Conservation (phyloP, 2,888 invertebrate genomes). For the Drosophila mimica region DNA sequence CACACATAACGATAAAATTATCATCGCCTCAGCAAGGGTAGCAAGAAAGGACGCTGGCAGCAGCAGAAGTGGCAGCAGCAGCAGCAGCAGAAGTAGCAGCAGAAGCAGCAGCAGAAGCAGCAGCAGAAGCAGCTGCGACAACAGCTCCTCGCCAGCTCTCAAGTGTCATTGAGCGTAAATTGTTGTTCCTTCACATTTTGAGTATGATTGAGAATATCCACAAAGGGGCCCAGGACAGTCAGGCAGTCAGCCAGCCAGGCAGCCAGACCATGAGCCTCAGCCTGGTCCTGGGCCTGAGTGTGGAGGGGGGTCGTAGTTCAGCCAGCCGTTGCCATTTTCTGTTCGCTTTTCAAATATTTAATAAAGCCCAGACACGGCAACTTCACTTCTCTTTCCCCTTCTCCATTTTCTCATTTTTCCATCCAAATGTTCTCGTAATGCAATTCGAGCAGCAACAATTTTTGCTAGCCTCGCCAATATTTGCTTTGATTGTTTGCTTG, state of each 20-base stretch:
- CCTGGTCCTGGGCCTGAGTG: neutral
- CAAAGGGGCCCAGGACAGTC: constrained; percentile 43
- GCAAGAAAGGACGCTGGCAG: constrained; percentile 23
- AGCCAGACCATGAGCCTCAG: neutral
- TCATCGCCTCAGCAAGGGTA: constrained; percentile 5
- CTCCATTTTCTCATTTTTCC: neutral
- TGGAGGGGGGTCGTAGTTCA: constrained; percentile 37
- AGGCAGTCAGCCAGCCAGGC: neutral
- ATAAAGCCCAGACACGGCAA: constrained; percentile 72
- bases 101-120: constrained; percentile 49
- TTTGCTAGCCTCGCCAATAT: constrained; percentile 53
- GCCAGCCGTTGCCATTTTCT: constrained; percentile 51
- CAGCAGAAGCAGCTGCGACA: constrained; percentile 51
- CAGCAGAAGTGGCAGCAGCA: constrained; percentile 54
- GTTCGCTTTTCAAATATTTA: constrained; percentile 71
- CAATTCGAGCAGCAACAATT: constrained; percentile 58
- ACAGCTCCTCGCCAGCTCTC: constrained; percentile 61
- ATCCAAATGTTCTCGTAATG: constrained; percentile 42
- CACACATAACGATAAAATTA: neutral
- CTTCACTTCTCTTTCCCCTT: constrained; percentile 42
- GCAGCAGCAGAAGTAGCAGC: constrained; percentile 36
- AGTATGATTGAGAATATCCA: constrained; percentile 83
- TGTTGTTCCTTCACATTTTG: constrained; percentile 82
- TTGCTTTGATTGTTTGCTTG: neutral
- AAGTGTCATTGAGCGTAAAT: constrained; percentile 83